Evolutionary conservation across 2,797 vertebrate genomes (phyloP).

Genomic region (Anabacerthia variegaticeps): DNA sequence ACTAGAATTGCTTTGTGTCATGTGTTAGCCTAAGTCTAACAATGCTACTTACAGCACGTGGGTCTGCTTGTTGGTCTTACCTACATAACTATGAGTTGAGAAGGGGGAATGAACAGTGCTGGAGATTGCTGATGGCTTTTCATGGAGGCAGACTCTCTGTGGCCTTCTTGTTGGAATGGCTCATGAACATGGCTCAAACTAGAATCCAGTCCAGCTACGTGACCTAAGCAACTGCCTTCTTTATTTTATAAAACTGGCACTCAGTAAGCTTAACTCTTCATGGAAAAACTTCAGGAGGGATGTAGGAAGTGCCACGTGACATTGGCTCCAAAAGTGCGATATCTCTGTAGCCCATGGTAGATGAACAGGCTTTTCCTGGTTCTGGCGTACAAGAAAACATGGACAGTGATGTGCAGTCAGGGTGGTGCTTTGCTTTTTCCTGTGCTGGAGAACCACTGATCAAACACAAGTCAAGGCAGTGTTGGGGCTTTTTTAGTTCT

Average conservation of each 20-base stretch:
- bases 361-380: background rate
- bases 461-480: background rate
- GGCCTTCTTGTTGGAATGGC: background rate
- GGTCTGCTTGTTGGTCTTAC: background rate
- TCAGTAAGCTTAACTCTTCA: background rate
- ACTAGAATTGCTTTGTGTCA: background rate
- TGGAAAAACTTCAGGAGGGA: background rate
- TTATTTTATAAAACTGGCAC: background rate
- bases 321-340: rapidly evolving
- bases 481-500: background rate
- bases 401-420: background rate
- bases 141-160: background rate
- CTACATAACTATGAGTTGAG: background rate
- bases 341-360: background rate
- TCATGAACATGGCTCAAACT: background rate
- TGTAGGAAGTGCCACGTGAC: rapidly evolving
- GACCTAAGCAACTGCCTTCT: background rate
- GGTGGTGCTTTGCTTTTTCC: background rate
- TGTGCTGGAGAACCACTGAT: background rate
- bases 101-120: background rate
- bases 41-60: background rate
- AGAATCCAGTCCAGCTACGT: background rate
- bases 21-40: background rate
- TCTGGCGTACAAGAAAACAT: background rate
- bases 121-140: background rate